phyloP scores from a whole-genome alignment of 2,797 vertebrate genomes.

The Sciurus carolinensis region DNA sequence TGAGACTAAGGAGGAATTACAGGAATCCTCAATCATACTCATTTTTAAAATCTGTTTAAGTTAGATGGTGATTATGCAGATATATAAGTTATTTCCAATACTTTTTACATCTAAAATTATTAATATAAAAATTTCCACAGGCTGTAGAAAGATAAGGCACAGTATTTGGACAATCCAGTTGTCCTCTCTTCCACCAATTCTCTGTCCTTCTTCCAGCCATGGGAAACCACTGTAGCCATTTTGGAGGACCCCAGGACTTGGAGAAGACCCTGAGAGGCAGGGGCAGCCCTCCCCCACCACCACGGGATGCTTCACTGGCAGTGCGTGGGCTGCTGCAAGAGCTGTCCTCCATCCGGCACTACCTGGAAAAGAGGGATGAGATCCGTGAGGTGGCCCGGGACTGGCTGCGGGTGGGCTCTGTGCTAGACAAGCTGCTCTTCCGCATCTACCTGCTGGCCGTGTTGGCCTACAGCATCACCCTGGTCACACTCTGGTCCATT shows the following conservation, averaged over 20 bases:
- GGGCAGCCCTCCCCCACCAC: constrained; percentile 75
- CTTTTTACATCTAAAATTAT: neutral
- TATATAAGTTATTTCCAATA: neutral
- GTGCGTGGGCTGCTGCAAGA: constrained; percentile 93
- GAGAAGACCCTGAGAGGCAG: constrained; percentile 73
- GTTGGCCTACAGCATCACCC: constrained; percentile 94
- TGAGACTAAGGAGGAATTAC: neutral
- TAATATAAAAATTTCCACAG: neutral
- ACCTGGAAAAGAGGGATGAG: constrained; percentile 94
- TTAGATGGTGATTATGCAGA: neutral
- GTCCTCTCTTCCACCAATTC: neutral
- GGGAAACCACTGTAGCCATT: constrained; percentile 89
- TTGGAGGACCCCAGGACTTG: constrained; percentile 86
- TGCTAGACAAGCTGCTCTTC: constrained; percentile 96
- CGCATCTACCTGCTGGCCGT: constrained; percentile 94
- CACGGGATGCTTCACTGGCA: constrained; percentile 86
- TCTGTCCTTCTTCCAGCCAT: constrained; percentile 87
- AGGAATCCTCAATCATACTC: accelerated
- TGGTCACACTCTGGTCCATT: constrained; percentile 95
- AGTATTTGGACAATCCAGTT: accelerated
- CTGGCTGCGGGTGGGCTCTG: constrained; percentile 97
- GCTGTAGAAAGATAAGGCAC: neutral
- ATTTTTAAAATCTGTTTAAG: neutral
- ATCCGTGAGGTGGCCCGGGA: constrained; percentile 94
- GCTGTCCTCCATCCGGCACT: constrained; percentile 93